Base-by-base conservation (phyloP, 2,797 vertebrate species). In the Bryconaethiops microstoma region DNA sequence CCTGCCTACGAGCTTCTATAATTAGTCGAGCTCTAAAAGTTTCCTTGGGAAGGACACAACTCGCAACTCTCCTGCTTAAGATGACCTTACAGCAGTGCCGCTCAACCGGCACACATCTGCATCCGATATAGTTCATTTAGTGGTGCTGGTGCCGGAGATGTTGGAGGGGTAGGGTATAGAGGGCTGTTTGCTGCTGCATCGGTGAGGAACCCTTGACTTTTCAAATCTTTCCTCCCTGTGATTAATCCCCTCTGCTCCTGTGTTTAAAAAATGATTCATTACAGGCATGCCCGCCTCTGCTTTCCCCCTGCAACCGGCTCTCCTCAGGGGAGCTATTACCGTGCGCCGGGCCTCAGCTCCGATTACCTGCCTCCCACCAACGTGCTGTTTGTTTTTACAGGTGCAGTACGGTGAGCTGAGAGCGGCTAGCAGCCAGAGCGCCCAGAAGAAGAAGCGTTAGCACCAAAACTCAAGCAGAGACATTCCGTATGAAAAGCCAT, bases 191-290 rank as follows among this genome's bases (percentile, higher is more conserved):
- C 88, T 86, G 80, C 89, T 90, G 90, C 87, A 85, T 88, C 85
- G 88, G 89, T 92, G 96, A 95, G 94, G 95, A 96, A 97, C 95
- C 95, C 95, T 96, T 96, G 95, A 95, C 96, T 97, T 95, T 92
- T 96, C 94, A 96, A 96, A 97, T 96, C 95, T 96, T 97, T 96
- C 95, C 96, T 96, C 91, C 86, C 83, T 90, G 96, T 96, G 96
- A 97, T 97, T 97, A 98, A 98, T 98, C 95, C 96, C 95, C 95
- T 95, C 85, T 95, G 96, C 96, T 96, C 94, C 96, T 94, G 95
- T 97, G 96, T 97, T 98, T 97, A 95, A 95, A 97, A 96, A 97
- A 96, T 97, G 97, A 98, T 97, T 98, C 96, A 98, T 98, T 97
- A 96, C 96, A 95, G 95, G 94, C 95, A 92, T 94, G 95, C 93